Percentiles rank a stretch among this genome's conserved stretches.
Evolutionary conservation across 2,113 vertebrate genomes (phyloP).

Genomic region (Tachysurus fulvidraco): DNA sequence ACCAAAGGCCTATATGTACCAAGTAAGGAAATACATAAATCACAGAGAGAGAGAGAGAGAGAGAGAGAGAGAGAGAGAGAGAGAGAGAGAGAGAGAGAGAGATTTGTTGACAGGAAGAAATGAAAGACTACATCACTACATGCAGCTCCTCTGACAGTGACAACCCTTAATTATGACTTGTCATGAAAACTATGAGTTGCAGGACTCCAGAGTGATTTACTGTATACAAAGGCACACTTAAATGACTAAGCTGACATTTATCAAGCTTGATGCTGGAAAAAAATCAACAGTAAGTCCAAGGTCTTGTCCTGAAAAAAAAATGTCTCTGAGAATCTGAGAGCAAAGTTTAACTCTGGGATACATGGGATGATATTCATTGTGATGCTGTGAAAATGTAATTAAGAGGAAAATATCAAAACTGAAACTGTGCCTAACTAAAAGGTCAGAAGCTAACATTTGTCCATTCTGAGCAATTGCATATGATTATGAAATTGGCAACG

Average conservation of each 20-base stretch:
- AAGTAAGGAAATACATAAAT: neutral
- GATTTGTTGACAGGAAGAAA: constrained; percentile 16
- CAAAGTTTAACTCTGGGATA: neutral
- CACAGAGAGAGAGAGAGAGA: neutral
- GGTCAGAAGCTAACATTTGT: constrained; percentile 20
- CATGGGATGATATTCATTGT: neutral
- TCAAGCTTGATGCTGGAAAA: constrained; percentile 1
- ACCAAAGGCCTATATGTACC: neutral
- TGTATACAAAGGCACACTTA: neutral
- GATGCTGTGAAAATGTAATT: neutral
- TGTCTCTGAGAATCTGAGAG: neutral
- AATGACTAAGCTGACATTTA: constrained; percentile 24
- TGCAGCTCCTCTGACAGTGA: constrained; percentile 21
- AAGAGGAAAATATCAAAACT: constrained; percentile 5
- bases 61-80: neutral
- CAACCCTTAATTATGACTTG: constrained; percentile 41
- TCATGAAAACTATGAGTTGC: constrained; percentile 32
- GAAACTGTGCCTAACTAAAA: neutral
- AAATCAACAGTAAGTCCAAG: neutral
- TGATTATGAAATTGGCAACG: constrained; percentile 5
- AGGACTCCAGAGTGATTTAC: constrained; percentile 9
- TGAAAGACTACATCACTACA: constrained; percentile 29
- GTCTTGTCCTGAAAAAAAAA: neutral
- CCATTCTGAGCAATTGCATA: constrained; percentile 1
- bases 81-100: neutral